These are phyloP conservation scores for Marisa cornuarietis DNA, from an alignment of 1,140 invertebrate genomes.

Conservation along the genomic window DNA sequence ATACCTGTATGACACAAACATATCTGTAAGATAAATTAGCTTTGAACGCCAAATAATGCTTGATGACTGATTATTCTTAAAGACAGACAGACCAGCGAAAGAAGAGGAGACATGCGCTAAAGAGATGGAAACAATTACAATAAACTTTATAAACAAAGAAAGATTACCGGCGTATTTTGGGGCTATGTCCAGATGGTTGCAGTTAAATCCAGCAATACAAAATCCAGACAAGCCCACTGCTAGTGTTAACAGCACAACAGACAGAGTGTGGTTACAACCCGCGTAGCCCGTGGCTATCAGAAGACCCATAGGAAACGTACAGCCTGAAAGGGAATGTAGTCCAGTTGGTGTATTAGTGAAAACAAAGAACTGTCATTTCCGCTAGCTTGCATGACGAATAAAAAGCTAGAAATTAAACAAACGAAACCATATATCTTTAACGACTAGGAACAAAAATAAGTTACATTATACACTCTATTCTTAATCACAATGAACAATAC, in stretches of 20 bases:
- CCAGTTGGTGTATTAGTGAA: too few species aligned
- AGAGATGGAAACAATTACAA: background rate
- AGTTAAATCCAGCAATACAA: conserved; percentile 84
- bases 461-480: too few species aligned
- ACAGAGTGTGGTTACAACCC: conserved; percentile 68
- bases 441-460: too few species aligned
- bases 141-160: background rate
- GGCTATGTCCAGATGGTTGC: conserved; percentile 88
- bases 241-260: conserved; percentile 80
- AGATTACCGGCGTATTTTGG: conserved; percentile 71
- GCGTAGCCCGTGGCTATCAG: conserved; percentile 48
- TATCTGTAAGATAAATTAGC: too few species aligned
- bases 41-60: too few species aligned
- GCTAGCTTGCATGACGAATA: too few species aligned
- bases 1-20: conserved; percentile 64
- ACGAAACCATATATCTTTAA: too few species aligned
- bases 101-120: background rate
- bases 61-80: too few species aligned
- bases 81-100: background rate
- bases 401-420: too few species aligned
- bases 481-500: too few species aligned
- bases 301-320: conserved; percentile 38
- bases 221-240: conserved; percentile 89
- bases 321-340: too few species aligned
- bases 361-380: too few species aligned